Evolutionary conservation across 1,140 invertebrate genomes (phyloP).

Genomic region (Leptinotarsa lineolata): DNA sequence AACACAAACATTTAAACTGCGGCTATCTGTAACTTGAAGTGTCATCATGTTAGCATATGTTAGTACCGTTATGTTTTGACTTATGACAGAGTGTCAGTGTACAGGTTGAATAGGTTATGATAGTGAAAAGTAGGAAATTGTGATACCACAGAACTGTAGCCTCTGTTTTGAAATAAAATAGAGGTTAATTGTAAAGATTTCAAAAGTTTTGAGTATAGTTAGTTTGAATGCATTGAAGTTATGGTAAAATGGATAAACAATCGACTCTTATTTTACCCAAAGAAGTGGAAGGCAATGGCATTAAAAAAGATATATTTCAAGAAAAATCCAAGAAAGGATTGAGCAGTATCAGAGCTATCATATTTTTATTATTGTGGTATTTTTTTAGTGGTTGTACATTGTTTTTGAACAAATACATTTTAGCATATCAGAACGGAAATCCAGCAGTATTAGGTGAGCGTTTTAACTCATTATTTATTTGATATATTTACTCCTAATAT

Average conservation of each 20-base stretch:
- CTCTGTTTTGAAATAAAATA: too few relatives aligned
- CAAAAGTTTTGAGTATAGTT: not conserved
- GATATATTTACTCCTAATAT: not conserved
- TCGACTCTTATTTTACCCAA: slow-evolving; percentile 4
- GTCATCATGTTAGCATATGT: too few relatives aligned
- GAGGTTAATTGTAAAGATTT: not conserved
- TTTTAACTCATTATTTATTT: not conserved
- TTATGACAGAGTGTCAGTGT: too few relatives aligned
- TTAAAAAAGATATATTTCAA: slow-evolving; percentile 33
- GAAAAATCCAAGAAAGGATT: slow-evolving; percentile 56
- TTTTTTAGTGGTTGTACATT: slow-evolving; percentile 79
- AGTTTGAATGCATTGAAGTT: not conserved
- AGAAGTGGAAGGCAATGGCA: slow-evolving; percentile 26
- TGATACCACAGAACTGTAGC: too few relatives aligned
- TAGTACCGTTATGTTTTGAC: too few relatives aligned
- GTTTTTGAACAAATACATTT: slow-evolving; percentile 84
- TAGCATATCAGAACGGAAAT: slow-evolving; percentile 78
- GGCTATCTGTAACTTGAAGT: not conserved
- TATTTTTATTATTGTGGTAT: slow-evolving; percentile 77
- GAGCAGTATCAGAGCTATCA: slow-evolving; percentile 67
- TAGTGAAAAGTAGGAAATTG: too few relatives aligned
- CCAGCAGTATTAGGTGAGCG: slow-evolving; percentile 75
- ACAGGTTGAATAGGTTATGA: too few relatives aligned
- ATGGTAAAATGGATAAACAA: slow-evolving; percentile 27
- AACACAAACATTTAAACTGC: not conserved